Conservation (phyloP, 2,113 vertebrate genomes). For the Zosterops hypoxanthus region DNA sequence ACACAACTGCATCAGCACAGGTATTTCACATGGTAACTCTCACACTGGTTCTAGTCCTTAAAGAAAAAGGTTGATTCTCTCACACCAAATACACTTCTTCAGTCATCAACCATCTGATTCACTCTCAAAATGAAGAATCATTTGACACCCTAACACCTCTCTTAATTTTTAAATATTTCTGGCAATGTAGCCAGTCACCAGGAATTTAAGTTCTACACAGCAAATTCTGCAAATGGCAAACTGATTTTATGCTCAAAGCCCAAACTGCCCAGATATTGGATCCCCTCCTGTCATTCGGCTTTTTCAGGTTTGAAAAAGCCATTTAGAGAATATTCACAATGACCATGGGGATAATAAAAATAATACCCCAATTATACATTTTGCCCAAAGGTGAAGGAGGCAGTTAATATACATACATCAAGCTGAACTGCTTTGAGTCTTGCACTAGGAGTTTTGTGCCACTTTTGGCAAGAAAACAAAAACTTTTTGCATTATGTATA, state of each 20-base stretch:
- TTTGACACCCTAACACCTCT: neutral
- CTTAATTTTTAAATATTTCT: neutral
- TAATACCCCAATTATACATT: neutral
- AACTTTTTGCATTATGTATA: neutral
- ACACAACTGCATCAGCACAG: neutral
- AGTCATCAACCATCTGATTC: neutral
- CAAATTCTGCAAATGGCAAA: neutral
- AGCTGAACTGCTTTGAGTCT: neutral
- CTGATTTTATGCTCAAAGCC: neutral
- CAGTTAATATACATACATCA: neutral
- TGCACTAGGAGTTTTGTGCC: neutral
- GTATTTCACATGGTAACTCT: neutral
- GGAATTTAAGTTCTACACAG: neutral
- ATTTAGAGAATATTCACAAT: neutral
- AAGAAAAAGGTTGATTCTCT: neutral
- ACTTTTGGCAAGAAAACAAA: neutral
- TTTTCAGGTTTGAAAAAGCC: neutral
- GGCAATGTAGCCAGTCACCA: neutral
- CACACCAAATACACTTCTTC: neutral
- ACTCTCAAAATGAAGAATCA: neutral
- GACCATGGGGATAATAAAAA: neutral
- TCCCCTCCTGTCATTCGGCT: neutral
- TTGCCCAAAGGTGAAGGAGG: neutral
- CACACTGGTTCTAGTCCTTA: neutral
- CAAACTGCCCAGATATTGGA: neutral